Conservation (phyloP, 2,888 invertebrate genomes). For the Coecobrya sp. region DNA sequence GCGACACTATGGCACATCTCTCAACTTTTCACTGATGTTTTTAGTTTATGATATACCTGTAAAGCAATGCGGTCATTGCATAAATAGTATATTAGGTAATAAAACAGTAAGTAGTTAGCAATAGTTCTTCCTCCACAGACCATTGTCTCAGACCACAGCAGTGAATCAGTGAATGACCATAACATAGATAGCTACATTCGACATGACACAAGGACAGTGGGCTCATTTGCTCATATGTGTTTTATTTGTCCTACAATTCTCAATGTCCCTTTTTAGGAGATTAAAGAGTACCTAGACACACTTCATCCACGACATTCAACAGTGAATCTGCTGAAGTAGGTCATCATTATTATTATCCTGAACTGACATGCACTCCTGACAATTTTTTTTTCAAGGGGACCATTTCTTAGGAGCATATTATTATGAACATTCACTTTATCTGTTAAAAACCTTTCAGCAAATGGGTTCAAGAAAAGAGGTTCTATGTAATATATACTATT, state of each 20-base stretch:
- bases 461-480: too few species aligned
- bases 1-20: background rate
- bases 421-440: too few species aligned
- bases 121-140: background rate
- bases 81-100: background rate
- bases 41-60: background rate
- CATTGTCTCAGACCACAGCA: too few species aligned
- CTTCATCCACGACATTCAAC: background rate
- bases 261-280: background rate
- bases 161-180: background rate
- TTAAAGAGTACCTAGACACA: background rate
- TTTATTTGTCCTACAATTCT: background rate
- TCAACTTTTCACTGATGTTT: background rate
- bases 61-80: background rate
- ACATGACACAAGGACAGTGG: conserved; percentile 1
- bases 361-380: background rate
- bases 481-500: too few species aligned
- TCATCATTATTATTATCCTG: conserved; percentile 9
- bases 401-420: background rate
- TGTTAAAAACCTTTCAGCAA: background rate
- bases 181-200: background rate
- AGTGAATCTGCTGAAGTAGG: background rate
- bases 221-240: background rate
- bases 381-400: conserved; percentile 14
- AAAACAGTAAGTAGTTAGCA: background rate